Evolutionary conservation across 2,888 invertebrate species (phyloP), one percentile per base, ranked within the genome.

Genomic region (Scaeva pyrastri): DNA sequence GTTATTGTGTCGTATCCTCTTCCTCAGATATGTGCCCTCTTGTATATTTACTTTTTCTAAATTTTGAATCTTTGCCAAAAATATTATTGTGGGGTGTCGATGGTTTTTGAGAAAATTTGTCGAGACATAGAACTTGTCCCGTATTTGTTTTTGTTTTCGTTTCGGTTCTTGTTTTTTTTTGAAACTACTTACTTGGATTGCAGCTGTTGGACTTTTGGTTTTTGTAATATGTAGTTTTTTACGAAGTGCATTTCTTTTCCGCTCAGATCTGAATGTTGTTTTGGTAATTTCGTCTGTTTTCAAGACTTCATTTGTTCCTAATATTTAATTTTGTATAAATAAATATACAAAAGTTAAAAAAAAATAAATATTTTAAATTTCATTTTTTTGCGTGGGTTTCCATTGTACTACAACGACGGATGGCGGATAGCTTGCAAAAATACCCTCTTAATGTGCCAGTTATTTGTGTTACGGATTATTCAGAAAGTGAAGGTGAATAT

Each of bases 21-120:
- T 43, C 12, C 19, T 48, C 16, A 7, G 48, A 11, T 45, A 50
- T 56, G 45, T 74, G 48, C 56, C 73, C 55, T 74, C 66, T 73
- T 48, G 43, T 74, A 56, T 71, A 56, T 74, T 68, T 78, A 39
- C 60, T 76, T 36, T 56, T 11, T 41, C 41, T 48, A 66, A 78
- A 60, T 64, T 48, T 79, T 84, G 83, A 79, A 50, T 50, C 14
- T 3, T 23, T 74, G 83, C 83, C 83, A 84, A 60, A 74, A 79
- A 50, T 73, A 78, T 79, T 70, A 56, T 79, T 77, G 68, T 73
- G 36, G 48, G 56, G 41, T 82, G 62, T 74, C 73, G 73, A 70
- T 76, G 58, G 45, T 79, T n/a, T 39, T 62, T 60, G 41, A 60
- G 41, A 60, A 60, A 60, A 41, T 60, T 36, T 14, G 21, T 60